These are phyloP conservation scores for Trichopria drosophilae DNA, from an alignment of 2,888 invertebrate genomes.

Conservation along the genomic window DNA sequence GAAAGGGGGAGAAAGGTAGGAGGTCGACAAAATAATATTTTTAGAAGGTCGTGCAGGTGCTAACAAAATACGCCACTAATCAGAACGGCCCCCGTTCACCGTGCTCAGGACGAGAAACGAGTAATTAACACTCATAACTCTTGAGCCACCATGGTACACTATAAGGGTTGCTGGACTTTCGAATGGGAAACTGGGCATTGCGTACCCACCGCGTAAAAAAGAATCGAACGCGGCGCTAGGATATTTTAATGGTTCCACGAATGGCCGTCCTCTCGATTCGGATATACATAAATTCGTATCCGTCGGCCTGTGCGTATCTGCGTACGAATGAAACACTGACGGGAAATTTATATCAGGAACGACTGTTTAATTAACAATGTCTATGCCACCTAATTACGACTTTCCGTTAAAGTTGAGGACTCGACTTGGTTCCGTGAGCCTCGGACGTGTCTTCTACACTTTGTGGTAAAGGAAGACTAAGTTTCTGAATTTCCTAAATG, in stretches of 20 bases:
- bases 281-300: slow-evolving; percentile 38
- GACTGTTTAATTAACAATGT: slow-evolving; percentile 30
- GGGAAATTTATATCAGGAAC: slow-evolving; percentile 26
- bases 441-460: too few relatives aligned
- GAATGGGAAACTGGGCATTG: not conserved
- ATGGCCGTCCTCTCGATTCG: slow-evolving; percentile 29
- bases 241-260: slow-evolving; percentile 40
- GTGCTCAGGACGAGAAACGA: slow-evolving; percentile 44
- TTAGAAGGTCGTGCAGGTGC: slow-evolving; percentile 43
- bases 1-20: too few relatives aligned
- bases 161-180: not conserved
- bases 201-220: slow-evolving; percentile 17
- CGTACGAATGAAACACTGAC: not conserved
- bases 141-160: slow-evolving; percentile 34
- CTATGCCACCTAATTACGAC: slow-evolving; percentile 23
- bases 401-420: not conserved
- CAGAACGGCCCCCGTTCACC: slow-evolving; percentile 37
- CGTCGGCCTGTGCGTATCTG: slow-evolving; percentile 20
- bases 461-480: too few relatives aligned
- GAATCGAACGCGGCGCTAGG: slow-evolving; percentile 36
- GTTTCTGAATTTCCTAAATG: too few relatives aligned
- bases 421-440: too few relatives aligned
- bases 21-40: slow-evolving; percentile 28
- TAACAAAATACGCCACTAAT: slow-evolving; percentile 47
- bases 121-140: slow-evolving; percentile 52